phyloP scores from a whole-genome alignment of 1,140 invertebrate genomes.

The Meteorus sp. region DNA sequence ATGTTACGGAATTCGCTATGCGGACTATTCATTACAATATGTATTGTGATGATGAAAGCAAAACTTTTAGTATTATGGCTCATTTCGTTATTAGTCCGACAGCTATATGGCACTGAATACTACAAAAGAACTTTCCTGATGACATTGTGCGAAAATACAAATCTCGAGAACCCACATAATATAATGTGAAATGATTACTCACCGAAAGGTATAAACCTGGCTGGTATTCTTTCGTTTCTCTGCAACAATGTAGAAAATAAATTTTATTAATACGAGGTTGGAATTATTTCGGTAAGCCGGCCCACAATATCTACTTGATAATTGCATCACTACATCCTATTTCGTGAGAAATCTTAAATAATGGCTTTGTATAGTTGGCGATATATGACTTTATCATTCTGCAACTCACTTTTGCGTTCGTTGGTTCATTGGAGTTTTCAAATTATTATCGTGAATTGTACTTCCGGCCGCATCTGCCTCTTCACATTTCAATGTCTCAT shows the following conservation, averaged over 20 bases:
- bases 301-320: background rate
- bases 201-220: conserved; percentile 59
- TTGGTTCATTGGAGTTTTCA: conserved; percentile 70
- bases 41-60: no score
- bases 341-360: no score
- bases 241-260: conserved; percentile 44
- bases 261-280: conserved; percentile 37
- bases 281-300: conserved; percentile 18
- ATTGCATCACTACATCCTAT: background rate
- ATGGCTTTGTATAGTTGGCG: background rate
- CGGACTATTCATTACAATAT: no score
- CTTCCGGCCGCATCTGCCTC: conserved; percentile 73
- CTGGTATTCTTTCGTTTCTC: conserved; percentile 50
- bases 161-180: background rate
- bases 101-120: background rate
- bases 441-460: conserved; percentile 75
- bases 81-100: background rate
- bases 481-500: conserved; percentile 59
- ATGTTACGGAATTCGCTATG: no score
- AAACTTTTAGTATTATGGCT: no score
- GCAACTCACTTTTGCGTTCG: conserved; percentile 51
- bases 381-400: conserved; percentile 26
- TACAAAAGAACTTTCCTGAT: background rate
- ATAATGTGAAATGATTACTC: conserved; percentile 35
- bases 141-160: conserved; percentile 24